A percentile compares a stretch with the other conserved stretches of the same genome.
Conservation (phyloP, 1,140 invertebrate species). For the Neelides sp. region DNA sequence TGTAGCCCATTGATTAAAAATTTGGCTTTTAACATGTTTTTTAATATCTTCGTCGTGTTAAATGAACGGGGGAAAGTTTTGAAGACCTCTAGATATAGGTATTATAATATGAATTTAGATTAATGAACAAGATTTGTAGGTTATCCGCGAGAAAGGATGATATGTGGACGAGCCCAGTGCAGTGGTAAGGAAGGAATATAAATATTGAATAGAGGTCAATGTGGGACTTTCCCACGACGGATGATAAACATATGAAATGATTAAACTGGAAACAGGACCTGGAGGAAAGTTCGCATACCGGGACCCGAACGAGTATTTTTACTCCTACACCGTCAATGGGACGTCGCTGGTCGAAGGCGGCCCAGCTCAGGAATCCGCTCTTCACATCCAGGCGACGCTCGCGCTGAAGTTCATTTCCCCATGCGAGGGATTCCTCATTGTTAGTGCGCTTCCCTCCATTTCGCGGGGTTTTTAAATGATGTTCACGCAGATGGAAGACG, state of each 20-base stretch:
- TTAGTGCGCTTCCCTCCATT: slow-evolving; percentile 32
- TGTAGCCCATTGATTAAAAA: no score
- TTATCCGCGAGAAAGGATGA: neutral
- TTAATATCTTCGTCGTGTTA: no score
- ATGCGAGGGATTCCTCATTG: slow-evolving; percentile 46
- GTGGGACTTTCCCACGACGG: no score
- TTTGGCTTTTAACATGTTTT: no score
- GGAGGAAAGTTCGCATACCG: slow-evolving; percentile 48
- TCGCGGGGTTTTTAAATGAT: no score
- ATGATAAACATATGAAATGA: neutral
- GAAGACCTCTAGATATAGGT: no score
- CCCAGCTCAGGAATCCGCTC: slow-evolving; percentile 49
- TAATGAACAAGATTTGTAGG: no score
- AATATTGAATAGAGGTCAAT: neutral
- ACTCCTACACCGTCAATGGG: slow-evolving; percentile 49
- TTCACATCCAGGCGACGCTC: slow-evolving; percentile 45
- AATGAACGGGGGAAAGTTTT: no score
- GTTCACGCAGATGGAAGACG: neutral
- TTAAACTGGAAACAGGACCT: neutral
- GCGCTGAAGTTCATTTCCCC: slow-evolving; percentile 43
- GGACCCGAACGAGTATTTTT: slow-evolving; percentile 44
- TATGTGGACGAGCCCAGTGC: neutral
- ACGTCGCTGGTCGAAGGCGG: slow-evolving; percentile 52
- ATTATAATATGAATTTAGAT: no score
- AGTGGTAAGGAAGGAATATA: neutral